Conservation (phyloP, 2,888 invertebrate genomes). For the Amorpha juglandis region DNA sequence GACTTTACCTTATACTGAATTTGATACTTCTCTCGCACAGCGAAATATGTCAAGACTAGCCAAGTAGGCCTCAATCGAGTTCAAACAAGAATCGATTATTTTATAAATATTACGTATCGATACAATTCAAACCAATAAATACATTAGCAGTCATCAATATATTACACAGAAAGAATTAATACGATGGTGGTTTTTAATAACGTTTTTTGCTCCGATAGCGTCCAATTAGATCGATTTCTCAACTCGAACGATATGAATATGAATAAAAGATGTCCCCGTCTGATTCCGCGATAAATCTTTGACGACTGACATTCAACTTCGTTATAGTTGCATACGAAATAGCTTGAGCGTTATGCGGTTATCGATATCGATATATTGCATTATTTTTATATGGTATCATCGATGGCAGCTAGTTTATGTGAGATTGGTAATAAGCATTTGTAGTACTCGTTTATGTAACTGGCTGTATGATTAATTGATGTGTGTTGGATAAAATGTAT, state of each 20-base stretch:
- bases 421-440: not conserved
- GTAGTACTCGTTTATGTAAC: not conserved
- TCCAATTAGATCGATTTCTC: slow-evolving; percentile 57
- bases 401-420: not conserved
- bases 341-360: slow-evolving; percentile 32
- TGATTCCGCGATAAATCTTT: slow-evolving; percentile 62
- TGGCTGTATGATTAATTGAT: not conserved
- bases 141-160: slow-evolving; percentile 30
- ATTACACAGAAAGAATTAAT: slow-evolving; percentile 45
- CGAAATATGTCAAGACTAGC: not conserved
- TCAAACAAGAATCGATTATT: not conserved
- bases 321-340: slow-evolving; percentile 33
- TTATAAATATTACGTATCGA: not conserved
- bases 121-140: slow-evolving; percentile 29
- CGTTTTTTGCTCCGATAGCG: slow-evolving; percentile 48
- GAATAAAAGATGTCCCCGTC: slow-evolving; percentile 62
- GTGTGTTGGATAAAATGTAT: too few species aligned
- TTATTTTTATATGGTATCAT: slow-evolving; percentile 14
- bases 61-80: not conserved
- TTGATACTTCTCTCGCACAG: too few species aligned
- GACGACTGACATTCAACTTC: slow-evolving; percentile 48
- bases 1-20: too few species aligned
- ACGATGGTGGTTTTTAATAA: slow-evolving; percentile 39
- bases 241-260: slow-evolving; percentile 53
- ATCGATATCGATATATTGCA: slow-evolving; percentile 36